Base-by-base conservation (phyloP, 2,888 invertebrate genomes). In the Homarus gammarus region DNA sequence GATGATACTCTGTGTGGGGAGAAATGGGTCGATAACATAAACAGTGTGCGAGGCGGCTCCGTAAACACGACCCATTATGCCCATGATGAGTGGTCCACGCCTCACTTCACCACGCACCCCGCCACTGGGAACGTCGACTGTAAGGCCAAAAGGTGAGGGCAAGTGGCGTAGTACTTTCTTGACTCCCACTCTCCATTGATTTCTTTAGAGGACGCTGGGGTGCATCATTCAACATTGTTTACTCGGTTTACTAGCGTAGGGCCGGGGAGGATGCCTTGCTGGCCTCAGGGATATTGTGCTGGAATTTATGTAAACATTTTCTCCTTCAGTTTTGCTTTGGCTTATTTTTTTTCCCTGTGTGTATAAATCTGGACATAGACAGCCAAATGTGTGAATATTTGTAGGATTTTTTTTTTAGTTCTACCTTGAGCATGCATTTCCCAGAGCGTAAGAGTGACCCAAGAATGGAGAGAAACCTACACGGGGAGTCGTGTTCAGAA, bases 21-120 rank as follows among this genome's bases (percentile, higher is more conserved):
- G 36, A 40, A 72, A 72, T 36, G 72, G 72, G 36, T 27, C 75
- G 75, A 75, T 64, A 64, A 64, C 64, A 27, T 64, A 64, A 64
- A 64, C 64, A 64, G 64, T 64, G 27, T 3, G 64, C n/a, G 64
- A 64, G 64, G 64, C 64, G 64, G 64, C 64, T 64, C 3, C 18
- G 64, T 64, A 64, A 64, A 64, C 64, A 64, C 18, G 5, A 64
- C 6, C 64, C 64, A 64, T 64, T 64, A 27, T 64, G 27, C 6
- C 5, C 64, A 1, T 64, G 64, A 64, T 64, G 64, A 64, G 64
- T 3, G 64, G 64, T 12, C 27, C 27, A 64, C 64, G 64, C 64
- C 27, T 64, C 27, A 5, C n/a, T 27, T 0, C 3, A 64, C 64
- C 27, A 3, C 1, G 27, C 5, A 27, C n/a, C 1, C 27, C 64